Base-by-base conservation (phyloP, 1,140 invertebrate genomes). In the Helicoverpa zea region DNA sequence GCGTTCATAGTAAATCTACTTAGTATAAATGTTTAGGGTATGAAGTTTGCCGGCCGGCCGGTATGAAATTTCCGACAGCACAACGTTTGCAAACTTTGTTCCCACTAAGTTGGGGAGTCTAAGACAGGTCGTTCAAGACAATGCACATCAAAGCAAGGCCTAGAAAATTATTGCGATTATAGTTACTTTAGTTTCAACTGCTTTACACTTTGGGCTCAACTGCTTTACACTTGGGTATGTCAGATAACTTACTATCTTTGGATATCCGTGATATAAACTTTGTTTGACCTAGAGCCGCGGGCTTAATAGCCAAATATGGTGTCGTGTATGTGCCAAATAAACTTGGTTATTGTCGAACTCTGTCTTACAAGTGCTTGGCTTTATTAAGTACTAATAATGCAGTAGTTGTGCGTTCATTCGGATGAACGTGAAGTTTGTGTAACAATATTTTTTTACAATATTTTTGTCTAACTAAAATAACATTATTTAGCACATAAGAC, bases 31-130 rank as follows among this genome's bases (percentile, higher is more conserved):
- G 78, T 80, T 83, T 81, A 81, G 83, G 59, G 54, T 35, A 52
- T 77, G 49, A n/a, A 83, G 82, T 81, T 79, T 47, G 59, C 68
- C 79, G 81, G 81, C 80, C 80, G 85, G 79, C 80, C 80, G 85
- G 78, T 87, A 84, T 84, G 85, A 88, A 85, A 86, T 88, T 88
- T 88, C 87, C 87, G 87, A 85, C 86, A n/a, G 56, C 35, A 43
- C 35, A 76, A 75, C 77, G 84, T 81, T 83, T 75, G 80, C 77
- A 84, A 88, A 88, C 83, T 88, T 85, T 81, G 84, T 87, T 85
- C 76, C 66, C 70, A 79, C 68, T 73, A 87, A 81, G 59, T 84
- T 87, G 56, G 72, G 72, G 49, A 54, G 51, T 72, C 68, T 63
- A 59, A 81, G 77, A 83, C 80, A 80, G 61, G 61, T 80, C 64